phyloP scores from a whole-genome alignment of 2,888 invertebrate genomes.

The Cotesia congregata region DNA sequence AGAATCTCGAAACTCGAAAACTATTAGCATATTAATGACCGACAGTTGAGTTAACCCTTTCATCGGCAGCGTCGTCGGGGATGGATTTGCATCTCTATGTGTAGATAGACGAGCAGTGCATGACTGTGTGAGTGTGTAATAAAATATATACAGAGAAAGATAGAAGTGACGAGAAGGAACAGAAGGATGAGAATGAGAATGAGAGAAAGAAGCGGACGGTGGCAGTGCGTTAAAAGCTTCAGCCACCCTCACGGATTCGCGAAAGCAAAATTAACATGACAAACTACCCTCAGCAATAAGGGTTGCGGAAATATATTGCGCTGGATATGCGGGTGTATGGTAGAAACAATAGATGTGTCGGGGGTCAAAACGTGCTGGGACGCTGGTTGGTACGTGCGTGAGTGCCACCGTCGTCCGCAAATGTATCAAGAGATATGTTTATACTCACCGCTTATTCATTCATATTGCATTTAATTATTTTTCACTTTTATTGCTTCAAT shows the following conservation, averaged over 20 bases:
- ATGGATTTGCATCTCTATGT: slow-evolving; percentile 68
- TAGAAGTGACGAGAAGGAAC: slow-evolving; percentile 25
- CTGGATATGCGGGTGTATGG: slow-evolving; percentile 68
- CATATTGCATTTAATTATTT: slow-evolving; percentile 2
- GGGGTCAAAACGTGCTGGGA: slow-evolving; percentile 34
- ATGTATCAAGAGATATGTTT: slow-evolving; percentile 10
- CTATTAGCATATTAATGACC: slow-evolving; percentile 71
- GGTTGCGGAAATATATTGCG: slow-evolving; percentile 68
- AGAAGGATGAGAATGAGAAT: slow-evolving; percentile 15
- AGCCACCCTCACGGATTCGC: slow-evolving; percentile 60
- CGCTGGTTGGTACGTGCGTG: slow-evolving; percentile 3
- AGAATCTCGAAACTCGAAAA: slow-evolving; percentile 69
- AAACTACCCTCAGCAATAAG: slow-evolving; percentile 71
- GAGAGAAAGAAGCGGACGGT: slow-evolving; percentile 55
- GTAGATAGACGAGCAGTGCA: slow-evolving; percentile 36
- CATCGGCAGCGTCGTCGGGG: slow-evolving; percentile 62
- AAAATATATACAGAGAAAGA: slow-evolving; percentile 29
- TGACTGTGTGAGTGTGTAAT: neutral
- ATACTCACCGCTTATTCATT: slow-evolving; percentile 16
- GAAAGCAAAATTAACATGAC: slow-evolving; percentile 71
- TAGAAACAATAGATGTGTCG: slow-evolving; percentile 67
- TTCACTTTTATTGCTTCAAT: neutral
- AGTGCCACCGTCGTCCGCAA: slow-evolving; percentile 9
- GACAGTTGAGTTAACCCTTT: slow-evolving; percentile 71
- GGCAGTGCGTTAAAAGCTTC: slow-evolving; percentile 70